Conservation (phyloP, 2,888 invertebrate genomes). For the Andrena haemorrhoa region DNA sequence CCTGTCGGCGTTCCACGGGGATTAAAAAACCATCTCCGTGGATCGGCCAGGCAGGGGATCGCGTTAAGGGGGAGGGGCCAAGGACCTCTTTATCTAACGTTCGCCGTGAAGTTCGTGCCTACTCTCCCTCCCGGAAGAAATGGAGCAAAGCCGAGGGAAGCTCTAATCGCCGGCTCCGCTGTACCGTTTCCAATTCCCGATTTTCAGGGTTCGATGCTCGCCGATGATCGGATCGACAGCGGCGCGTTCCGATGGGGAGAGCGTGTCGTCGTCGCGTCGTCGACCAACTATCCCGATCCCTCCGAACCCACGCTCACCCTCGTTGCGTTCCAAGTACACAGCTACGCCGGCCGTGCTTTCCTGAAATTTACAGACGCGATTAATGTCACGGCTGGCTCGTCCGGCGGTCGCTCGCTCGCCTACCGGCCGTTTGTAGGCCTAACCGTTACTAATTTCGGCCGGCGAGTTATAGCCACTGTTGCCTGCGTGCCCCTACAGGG, state of each 20-base stretch:
- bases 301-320: slow-evolving; percentile 38
- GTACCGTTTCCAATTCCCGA: slow-evolving; percentile 39
- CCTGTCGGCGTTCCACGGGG: slow-evolving; percentile 21
- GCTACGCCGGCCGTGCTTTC: slow-evolving; percentile 69
- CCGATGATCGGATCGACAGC: slow-evolving; percentile 57
- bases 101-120: slow-evolving; percentile 4
- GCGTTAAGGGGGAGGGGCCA: slow-evolving; percentile 21
- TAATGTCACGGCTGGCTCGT: slow-evolving; percentile 76
- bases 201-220: slow-evolving; percentile 56
- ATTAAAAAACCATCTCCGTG: slow-evolving; percentile 51
- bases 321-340: slow-evolving; percentile 66
- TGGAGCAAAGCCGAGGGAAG: slow-evolving; percentile 33
- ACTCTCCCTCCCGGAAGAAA: slow-evolving; percentile 35
- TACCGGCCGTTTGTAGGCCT: slow-evolving; percentile 73
- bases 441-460: slow-evolving; percentile 81
- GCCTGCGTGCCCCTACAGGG: slow-evolving; percentile 39
- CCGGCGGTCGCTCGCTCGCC: slow-evolving; percentile 63
- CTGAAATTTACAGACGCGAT: slow-evolving; percentile 77
- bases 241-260: slow-evolving; percentile 12
- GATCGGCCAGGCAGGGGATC: slow-evolving; percentile 29
- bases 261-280: slow-evolving; percentile 29
- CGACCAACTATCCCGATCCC: slow-evolving; percentile 19
- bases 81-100: slow-evolving; percentile 49
- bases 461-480: slow-evolving; percentile 77
- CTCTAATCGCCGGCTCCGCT: slow-evolving; percentile 38